Conservation (phyloP, 2,797 vertebrate species). For the Threskiornis aethiopicus region DNA sequence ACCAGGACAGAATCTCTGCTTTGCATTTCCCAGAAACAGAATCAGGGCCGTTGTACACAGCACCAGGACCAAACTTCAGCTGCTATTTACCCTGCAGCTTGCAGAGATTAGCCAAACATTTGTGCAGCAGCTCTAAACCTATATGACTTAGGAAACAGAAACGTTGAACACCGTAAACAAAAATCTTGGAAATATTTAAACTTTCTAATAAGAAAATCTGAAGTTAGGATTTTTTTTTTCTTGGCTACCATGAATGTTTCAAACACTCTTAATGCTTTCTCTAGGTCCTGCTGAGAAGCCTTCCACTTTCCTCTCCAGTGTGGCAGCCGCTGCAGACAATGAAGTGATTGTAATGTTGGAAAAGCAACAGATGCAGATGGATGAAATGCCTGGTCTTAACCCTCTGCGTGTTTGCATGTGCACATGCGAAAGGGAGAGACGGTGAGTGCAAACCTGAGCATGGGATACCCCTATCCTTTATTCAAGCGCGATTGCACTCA, state of each 20-base stretch:
- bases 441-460: not conserved
- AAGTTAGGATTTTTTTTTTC: not conserved
- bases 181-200: not conserved
- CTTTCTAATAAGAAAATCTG: not conserved
- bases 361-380: conserved; percentile 3
- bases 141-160: not conserved
- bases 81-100: conserved; percentile 23
- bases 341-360: not conserved
- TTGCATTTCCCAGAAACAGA: not conserved
- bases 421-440: not conserved
- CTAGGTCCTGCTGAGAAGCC: not conserved
- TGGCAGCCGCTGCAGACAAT: not conserved
- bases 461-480: not conserved
- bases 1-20: not conserved
- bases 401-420: not conserved
- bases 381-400: not conserved
- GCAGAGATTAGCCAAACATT: not conserved
- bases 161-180: not conserved
- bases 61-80: not conserved
- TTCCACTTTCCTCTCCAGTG: not conserved
- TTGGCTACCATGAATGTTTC: not conserved
- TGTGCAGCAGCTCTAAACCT: not conserved
- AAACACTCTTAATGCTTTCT: not conserved
- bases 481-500: not conserved
- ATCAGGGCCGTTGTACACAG: not conserved